A percentile compares a stretch with the other conserved stretches of the same genome.
Evolutionary conservation across 2,797 vertebrate species (phyloP).

Genomic region (Bothrops alternatus): DNA sequence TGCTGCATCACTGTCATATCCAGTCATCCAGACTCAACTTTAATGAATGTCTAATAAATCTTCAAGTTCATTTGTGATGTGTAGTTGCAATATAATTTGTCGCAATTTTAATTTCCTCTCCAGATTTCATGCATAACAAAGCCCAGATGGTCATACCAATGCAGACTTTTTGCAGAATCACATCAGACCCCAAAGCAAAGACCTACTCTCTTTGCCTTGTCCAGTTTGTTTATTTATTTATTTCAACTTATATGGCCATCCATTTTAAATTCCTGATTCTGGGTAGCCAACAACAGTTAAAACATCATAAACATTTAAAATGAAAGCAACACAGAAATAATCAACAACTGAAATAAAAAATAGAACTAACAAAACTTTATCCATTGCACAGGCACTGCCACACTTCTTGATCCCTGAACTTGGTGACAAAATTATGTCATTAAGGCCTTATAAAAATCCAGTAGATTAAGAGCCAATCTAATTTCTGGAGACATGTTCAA

Average conservation of each 20-base stretch:
- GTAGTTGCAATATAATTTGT: not conserved
- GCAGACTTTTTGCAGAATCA: not conserved
- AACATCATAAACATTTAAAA: not conserved
- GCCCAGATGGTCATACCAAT: not conserved
- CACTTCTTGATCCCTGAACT: not conserved
- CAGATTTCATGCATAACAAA: not conserved
- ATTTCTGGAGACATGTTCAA: not conserved
- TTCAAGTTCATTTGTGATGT: not conserved
- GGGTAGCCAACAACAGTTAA: not conserved
- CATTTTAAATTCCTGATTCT: not conserved
- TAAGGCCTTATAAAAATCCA: not conserved
- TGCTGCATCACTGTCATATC: not conserved
- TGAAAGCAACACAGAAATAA: not conserved
- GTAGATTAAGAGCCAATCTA: not conserved
- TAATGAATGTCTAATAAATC: not conserved
- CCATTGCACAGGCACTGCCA: not conserved
- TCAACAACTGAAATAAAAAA: not conserved
- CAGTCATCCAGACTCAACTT: not conserved
- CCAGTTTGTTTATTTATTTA: not conserved
- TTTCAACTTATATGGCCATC: not conserved
- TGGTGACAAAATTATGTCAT: not conserved
- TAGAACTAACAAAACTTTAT: not conserved
- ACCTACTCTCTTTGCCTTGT: not conserved
- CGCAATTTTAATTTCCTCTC: not conserved
- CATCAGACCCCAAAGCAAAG: not conserved